phyloP scores from a whole-genome alignment of 2,113 vertebrate species.

The Centropus unirufus region DNA sequence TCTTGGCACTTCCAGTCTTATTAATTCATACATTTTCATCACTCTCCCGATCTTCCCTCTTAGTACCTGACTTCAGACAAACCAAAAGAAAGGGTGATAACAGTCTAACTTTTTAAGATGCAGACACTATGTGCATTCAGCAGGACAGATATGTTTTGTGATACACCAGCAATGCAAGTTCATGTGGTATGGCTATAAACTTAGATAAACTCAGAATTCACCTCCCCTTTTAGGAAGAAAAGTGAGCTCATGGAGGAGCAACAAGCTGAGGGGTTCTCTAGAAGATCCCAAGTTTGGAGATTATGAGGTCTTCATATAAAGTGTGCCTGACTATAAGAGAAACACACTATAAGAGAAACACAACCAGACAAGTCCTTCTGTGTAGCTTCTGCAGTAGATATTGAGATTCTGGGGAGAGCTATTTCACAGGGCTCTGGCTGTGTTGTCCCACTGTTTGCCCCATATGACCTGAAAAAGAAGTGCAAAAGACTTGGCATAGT shows the following conservation, averaged over 20 bases:
- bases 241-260: background rate
- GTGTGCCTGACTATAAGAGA: background rate
- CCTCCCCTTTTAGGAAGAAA: background rate
- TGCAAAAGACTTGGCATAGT: background rate
- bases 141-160: background rate
- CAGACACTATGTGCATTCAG: background rate
- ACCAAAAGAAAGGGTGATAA: background rate
- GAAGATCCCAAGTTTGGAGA: background rate
- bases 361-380: background rate
- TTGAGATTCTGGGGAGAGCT: background rate
- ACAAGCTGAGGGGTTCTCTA: accelerated
- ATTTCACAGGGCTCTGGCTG: background rate
- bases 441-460: background rate
- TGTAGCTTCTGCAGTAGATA: background rate
- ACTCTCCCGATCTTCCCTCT: background rate
- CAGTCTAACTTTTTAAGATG: background rate
- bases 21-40: background rate
- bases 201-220: background rate
- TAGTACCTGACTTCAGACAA: background rate
- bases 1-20: background rate
- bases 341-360: background rate
- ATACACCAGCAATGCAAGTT: background rate
- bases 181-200: background rate
- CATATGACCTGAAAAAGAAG: background rate
- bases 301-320: background rate